phyloP scores from a whole-genome alignment of 2,113 vertebrate species.

The Balaenoptera acutorostrata region DNA sequence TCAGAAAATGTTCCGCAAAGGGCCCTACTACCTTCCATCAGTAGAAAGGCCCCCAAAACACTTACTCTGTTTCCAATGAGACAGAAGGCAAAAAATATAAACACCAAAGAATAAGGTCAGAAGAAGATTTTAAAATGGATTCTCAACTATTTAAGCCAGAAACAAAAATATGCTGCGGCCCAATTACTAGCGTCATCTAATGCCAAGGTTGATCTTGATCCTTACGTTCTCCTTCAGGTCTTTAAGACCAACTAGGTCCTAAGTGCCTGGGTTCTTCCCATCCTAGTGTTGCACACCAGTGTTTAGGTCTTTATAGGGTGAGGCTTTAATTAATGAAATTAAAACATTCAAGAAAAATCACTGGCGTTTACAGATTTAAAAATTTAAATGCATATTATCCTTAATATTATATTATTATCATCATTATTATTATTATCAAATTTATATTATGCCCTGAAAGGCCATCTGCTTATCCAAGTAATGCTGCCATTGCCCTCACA shows the following conservation, averaged over 20 bases:
- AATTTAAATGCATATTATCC: background rate
- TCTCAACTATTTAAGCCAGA: background rate
- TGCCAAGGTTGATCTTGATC: background rate
- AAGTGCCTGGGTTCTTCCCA: background rate
- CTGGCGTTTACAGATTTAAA: background rate
- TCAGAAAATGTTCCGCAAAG: background rate
- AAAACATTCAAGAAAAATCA: background rate
- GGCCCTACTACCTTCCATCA: background rate
- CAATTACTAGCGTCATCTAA: background rate
- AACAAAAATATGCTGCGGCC: background rate
- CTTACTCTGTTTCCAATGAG: background rate
- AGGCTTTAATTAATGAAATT: background rate
- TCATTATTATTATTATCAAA: background rate
- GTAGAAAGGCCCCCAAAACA: background rate
- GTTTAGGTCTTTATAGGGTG: background rate
- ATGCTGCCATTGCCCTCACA: background rate
- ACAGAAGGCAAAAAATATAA: background rate
- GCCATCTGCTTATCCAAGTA: background rate
- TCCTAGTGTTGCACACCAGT: background rate
- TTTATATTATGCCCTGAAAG: background rate
- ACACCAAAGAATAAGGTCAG: background rate
- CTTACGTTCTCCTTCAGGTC: accelerated
- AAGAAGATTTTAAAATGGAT: background rate
- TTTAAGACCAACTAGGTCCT: background rate
- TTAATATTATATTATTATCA: background rate